These are phyloP conservation scores for Zootoca vivipara DNA, from an alignment of 2,113 vertebrate genomes.

Conservation along the genomic window DNA sequence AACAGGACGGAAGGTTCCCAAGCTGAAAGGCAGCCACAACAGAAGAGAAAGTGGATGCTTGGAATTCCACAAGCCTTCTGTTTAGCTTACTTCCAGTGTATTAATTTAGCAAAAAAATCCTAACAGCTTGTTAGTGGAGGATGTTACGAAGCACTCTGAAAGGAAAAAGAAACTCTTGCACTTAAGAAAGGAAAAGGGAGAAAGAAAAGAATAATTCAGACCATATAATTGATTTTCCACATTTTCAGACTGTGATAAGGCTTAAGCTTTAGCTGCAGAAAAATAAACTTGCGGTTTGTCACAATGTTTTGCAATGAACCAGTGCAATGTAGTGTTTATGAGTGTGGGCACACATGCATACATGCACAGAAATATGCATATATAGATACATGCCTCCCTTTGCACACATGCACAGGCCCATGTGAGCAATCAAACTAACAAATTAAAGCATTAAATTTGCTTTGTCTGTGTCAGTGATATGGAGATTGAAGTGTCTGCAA, in stretches of 20 bases:
- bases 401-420: background rate
- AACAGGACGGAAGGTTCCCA: constrained; percentile 72
- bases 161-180: constrained; percentile 73
- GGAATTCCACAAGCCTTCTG: constrained; percentile 75
- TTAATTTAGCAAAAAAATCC: constrained; percentile 74
- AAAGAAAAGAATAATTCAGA: constrained; percentile 71
- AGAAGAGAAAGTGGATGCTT: constrained; percentile 74
- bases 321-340: constrained; percentile 6
- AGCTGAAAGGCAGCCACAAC: constrained; percentile 72
- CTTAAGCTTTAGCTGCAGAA: constrained; percentile 72
- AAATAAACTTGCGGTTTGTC: constrained; percentile 71
- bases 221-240: constrained; percentile 78
- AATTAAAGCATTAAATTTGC: background rate
- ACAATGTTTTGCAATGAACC: constrained; percentile 53
- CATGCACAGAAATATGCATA: background rate
- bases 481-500: background rate
- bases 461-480: background rate
- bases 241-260: constrained; percentile 76
- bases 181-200: constrained; percentile 52
- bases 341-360: background rate
- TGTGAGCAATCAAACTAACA: background rate
- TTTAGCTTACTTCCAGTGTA: constrained; percentile 74
- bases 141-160: constrained; percentile 66
- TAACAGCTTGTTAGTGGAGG: constrained; percentile 74
- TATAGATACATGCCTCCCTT: background rate